Evolutionary conservation across 2,113 vertebrate species (phyloP).

Genomic region (Canis aureus): DNA sequence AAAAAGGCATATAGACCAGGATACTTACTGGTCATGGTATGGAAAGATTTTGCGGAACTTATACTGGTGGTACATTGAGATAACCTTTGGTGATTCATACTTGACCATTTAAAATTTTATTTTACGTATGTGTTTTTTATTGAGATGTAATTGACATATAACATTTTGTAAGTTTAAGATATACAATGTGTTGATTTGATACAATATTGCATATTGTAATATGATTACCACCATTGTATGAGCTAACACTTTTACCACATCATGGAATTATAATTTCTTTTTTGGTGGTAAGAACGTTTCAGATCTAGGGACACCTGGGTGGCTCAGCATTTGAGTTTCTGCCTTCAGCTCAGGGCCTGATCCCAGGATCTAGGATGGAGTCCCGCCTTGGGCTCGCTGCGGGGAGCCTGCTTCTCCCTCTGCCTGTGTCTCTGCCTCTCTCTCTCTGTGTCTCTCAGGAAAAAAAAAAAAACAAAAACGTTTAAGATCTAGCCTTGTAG

Average conservation of each 20-base stretch:
- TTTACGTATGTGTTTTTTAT: background rate
- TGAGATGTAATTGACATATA: background rate
- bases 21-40: rapidly evolving
- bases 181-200: background rate
- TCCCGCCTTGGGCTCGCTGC: too few species aligned
- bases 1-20: background rate
- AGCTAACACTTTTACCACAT: background rate
- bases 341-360: too few species aligned
- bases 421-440: too few species aligned
- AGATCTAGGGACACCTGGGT: background rate
- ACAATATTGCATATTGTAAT: background rate
- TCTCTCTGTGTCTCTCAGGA: too few species aligned
- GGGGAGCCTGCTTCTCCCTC: too few species aligned
- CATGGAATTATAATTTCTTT: background rate
- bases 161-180: background rate
- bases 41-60: background rate
- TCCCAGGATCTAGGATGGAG: too few species aligned
- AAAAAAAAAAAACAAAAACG: background rate
- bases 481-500: background rate
- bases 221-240: background rate
- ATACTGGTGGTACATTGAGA: background rate
- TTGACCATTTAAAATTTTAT: background rate
- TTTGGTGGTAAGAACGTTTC: background rate
- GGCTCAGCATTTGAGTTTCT: too few species aligned
- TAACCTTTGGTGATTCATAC: background rate